These are phyloP conservation scores for Siniperca scherzeri DNA, from an alignment of 2,797 vertebrate genomes.

Conservation along the genomic window DNA sequence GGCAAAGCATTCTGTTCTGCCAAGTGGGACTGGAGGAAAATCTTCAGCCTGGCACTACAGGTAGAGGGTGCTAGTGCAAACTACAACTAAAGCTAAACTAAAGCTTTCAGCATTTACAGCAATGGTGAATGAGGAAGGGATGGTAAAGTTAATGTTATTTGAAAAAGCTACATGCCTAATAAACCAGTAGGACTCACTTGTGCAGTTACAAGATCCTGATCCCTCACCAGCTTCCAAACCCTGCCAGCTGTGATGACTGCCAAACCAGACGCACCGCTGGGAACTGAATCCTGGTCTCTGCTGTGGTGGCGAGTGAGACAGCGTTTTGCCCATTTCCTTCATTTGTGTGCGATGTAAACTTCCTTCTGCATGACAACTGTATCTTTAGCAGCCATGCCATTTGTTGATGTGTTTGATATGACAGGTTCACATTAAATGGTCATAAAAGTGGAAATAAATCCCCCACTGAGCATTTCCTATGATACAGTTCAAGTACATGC, in stretches of 20 bases:
- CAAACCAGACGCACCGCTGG: not conserved
- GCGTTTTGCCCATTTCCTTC: slow-evolving; percentile 39
- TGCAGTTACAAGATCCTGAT: not conserved
- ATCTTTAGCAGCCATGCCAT: not conserved
- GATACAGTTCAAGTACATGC: slow-evolving; percentile 36
- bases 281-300: not conserved
- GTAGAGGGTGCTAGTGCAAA: not conserved
- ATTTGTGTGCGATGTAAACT: slow-evolving; percentile 33
- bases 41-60: not conserved
- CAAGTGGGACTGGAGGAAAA: not conserved
- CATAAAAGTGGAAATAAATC: slow-evolving; percentile 23
- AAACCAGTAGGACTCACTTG: not conserved
- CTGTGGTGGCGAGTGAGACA: not conserved
- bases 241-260: not conserved
- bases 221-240: not conserved
- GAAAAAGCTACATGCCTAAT: not conserved
- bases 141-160: not conserved
- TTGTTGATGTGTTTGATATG: not conserved
- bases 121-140: not conserved
- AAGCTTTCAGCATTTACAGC: not conserved
- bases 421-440: slow-evolving; percentile 34
- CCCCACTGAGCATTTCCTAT: slow-evolving; percentile 32
- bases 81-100: not conserved
- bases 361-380: slow-evolving; percentile 5
- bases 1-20: not conserved